Evolutionary conservation across 2,888 invertebrate genomes (phyloP).

Genomic region (Anoplius nigerrimus): DNA sequence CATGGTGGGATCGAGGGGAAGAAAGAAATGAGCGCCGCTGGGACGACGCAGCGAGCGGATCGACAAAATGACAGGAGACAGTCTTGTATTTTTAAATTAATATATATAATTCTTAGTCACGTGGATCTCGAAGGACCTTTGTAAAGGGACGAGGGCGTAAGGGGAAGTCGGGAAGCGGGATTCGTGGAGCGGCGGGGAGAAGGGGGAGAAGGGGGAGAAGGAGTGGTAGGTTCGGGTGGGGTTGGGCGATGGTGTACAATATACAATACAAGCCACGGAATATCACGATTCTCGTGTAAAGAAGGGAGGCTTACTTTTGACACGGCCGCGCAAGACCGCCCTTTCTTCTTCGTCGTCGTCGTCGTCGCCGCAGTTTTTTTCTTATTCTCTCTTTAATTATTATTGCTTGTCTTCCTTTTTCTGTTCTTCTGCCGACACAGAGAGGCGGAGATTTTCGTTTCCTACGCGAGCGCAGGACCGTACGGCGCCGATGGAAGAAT

Average conservation of each 20-base stretch:
- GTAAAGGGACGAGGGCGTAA: slow-evolving; percentile 12
- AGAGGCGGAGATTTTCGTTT: background rate
- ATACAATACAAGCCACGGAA: slow-evolving; percentile 74
- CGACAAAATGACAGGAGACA: slow-evolving; percentile 15
- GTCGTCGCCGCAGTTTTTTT: too few species aligned
- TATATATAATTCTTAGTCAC: slow-evolving; percentile 72
- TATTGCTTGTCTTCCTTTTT: slow-evolving; percentile 39
- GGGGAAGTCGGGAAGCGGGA: background rate
- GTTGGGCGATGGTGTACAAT: slow-evolving; percentile 64
- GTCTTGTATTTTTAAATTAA: slow-evolving; percentile 72
- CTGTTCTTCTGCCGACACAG: background rate
- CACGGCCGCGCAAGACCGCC: slow-evolving; percentile 59
- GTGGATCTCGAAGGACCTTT: slow-evolving; percentile 60
- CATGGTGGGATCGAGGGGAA: background rate
- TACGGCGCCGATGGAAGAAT: slow-evolving; percentile 49
- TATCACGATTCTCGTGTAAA: slow-evolving; percentile 64
- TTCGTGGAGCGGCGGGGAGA: slow-evolving; percentile 4
- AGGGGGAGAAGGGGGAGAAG: slow-evolving; percentile 20
- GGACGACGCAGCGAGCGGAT: background rate
- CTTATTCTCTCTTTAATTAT: slow-evolving; percentile 18
- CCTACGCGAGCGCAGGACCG: slow-evolving; percentile 48
- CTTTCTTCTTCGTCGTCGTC: slow-evolving; percentile 48
- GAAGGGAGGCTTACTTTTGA: slow-evolving; percentile 46
- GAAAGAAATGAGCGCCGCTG: slow-evolving; percentile 23
- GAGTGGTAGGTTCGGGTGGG: slow-evolving; percentile 23